Base-by-base conservation (phyloP, 1,140 invertebrate species). In the Drosophila teissieri region DNA sequence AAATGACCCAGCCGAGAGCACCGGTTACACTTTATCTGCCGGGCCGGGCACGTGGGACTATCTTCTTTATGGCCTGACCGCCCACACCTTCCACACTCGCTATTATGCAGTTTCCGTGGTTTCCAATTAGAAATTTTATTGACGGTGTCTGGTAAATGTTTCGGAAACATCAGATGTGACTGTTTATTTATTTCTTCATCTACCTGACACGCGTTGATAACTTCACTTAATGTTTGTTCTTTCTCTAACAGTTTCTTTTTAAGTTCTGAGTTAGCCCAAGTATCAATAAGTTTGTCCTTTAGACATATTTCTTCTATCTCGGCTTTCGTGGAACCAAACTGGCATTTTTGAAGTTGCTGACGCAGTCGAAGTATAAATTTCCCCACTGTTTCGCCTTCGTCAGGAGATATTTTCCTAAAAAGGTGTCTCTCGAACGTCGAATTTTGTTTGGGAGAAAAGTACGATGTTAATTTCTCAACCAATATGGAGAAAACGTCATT, bases 161-260 rank as follows among this genome's bases (percentile, higher is more conserved):
- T 27, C 24, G 42, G 15, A 10, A 44, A 15, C 40, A 42, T 42
- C n/a, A 17, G 12, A n/a, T 42, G 40, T 17, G 40, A 15, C 3
- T 44, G n/a, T n/a, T n/a, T n/a, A n/a, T n/a, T 19, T 17, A 15
- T 46, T 60, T 60, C 31, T 36, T 48, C 45, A 31, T 48, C 56
- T 14, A 60, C 45, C 6, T 19, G n/a, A n/a, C n/a, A n/a, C n/a
- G n/a, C n/a, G n/a, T n/a, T 31, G 8, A 60, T 60, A 45, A 27
- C 24, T 48, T 60, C 14, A n/a, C 27, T n/a, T 36, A 48, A 24
- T 11, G 34, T 58, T 39, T 39, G 56, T 46, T 58, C 34, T n/a
- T 48, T 49, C 36, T 49, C 19, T 14, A 58, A 15, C n/a, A 58
- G 45, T 48, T 58, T 58, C 44, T 34, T 58, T 14, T 39, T 58